These are phyloP conservation scores for Maylandia zebra DNA, from an alignment of 2,113 vertebrate species.

Conservation along the genomic window DNA sequence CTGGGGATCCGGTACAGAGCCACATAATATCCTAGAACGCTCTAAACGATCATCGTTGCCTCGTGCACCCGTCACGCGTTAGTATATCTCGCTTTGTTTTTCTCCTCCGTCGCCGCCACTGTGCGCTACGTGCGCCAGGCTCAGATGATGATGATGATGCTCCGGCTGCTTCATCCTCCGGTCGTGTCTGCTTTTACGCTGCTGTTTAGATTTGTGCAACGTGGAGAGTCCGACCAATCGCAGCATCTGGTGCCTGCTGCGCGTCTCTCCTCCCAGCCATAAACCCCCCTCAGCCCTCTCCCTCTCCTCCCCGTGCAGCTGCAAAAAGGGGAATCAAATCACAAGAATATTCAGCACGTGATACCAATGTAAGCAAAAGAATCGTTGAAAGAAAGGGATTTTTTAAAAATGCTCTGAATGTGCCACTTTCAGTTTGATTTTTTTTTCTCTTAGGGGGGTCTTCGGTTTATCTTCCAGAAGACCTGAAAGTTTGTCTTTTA, in stretches of 20 bases:
- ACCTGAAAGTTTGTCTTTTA: background rate
- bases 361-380: background rate
- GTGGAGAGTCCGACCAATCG: conserved; percentile 57
- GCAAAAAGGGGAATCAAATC: background rate
- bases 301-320: background rate
- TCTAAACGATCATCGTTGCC: background rate
- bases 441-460: background rate
- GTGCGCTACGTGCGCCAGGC: background rate
- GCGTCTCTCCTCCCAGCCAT: conserved; percentile 1
- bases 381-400: background rate
- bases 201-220: conserved; percentile 55
- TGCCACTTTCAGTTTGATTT: background rate
- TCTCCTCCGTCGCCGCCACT: background rate
- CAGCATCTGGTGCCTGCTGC: background rate
- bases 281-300: background rate
- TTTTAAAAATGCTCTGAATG: background rate
- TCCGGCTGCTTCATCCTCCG: conserved; percentile 23
- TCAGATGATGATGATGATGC: conserved; percentile 16
- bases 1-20: background rate
- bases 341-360: background rate
- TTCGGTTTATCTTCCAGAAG: background rate
- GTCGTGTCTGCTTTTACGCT: conserved; percentile 22
- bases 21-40: background rate
- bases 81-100: background rate
- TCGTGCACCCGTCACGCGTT: background rate